phyloP scores from a whole-genome alignment of 2,113 vertebrate genomes.

The Oplegnathus fasciatus region DNA sequence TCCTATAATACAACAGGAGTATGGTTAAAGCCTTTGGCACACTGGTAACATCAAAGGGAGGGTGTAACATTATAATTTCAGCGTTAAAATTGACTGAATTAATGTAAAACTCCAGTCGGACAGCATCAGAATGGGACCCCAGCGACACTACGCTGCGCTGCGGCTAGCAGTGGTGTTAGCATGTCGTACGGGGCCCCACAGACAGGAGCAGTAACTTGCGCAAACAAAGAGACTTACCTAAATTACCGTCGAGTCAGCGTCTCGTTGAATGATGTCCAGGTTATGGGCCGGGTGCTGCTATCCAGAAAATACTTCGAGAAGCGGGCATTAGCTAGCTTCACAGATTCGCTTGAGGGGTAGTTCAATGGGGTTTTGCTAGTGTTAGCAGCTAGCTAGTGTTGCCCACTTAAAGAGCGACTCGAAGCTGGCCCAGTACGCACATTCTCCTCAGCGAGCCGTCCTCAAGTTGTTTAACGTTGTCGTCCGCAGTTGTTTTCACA shows the following conservation, averaged over 20 bases:
- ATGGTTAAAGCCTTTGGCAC: accelerated
- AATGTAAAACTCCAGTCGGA: slow-evolving; percentile 1
- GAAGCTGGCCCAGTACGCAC: slow-evolving; percentile 58
- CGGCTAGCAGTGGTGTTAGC: slow-evolving; percentile 68
- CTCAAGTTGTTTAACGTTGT: slow-evolving; percentile 56
- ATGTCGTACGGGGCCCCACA: slow-evolving; percentile 43
- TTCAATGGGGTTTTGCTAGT: slow-evolving; percentile 41
- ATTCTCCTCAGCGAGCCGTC: slow-evolving; percentile 48
- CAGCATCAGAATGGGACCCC: slow-evolving; percentile 43
- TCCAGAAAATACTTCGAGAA: not conserved
- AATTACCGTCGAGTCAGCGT: slow-evolving; percentile 16
- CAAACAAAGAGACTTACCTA: slow-evolving; percentile 71
- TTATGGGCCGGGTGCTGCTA: not conserved
- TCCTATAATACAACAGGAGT: accelerated
- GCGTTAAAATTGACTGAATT: not conserved
- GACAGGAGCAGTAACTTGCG: not conserved
- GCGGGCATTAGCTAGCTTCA: slow-evolving; percentile 35
- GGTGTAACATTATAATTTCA: accelerated
- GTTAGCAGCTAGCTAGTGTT: slow-evolving; percentile 68
- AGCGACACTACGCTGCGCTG: not conserved
- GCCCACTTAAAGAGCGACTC: slow-evolving; percentile 63
- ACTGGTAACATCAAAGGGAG: accelerated
- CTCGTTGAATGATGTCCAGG: slow-evolving; percentile 40
- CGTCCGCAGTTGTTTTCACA: slow-evolving; percentile 32
- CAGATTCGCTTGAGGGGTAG: not conserved